Evolutionary conservation across 1,140 invertebrate species (phyloP).

Genomic region (Drosophila triauraria): DNA sequence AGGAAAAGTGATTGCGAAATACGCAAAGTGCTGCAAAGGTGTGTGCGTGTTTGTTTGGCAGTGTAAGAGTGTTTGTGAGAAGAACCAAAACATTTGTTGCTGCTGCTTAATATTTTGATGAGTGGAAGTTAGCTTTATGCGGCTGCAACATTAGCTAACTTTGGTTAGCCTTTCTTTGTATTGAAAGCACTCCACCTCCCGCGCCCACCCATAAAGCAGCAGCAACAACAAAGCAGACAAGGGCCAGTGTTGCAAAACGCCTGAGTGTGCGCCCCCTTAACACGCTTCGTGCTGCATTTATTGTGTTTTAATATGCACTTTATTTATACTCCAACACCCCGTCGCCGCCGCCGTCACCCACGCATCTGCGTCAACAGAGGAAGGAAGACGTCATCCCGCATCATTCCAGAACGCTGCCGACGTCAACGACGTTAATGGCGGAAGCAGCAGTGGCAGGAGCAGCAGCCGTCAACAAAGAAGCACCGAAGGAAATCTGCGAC

Average conservation of each 20-base stretch:
- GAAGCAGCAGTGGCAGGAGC: conserved; percentile 31
- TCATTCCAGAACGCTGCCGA: conserved; percentile 35
- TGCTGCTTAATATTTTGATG: conserved; percentile 1
- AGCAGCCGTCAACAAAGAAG: conserved; percentile 27
- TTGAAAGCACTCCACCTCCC: background rate
- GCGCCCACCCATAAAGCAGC: conserved; percentile 5
- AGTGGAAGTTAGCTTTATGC: background rate
- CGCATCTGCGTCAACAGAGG: conserved; percentile 30
- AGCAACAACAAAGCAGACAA: conserved; percentile 56
- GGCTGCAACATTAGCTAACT: background rate
- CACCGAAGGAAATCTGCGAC: conserved; percentile 7
- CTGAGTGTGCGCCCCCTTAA: conserved; percentile 7
- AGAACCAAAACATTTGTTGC: conserved; percentile 27
- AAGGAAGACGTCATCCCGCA: conserved; percentile 54
- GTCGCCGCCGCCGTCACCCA: conserved; percentile 19
- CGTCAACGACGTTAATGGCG: conserved; percentile 59
- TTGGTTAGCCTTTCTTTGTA: conserved; percentile 43
- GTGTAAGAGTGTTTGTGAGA: background rate
- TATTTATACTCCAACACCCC: conserved; percentile 44
- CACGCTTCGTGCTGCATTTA: conserved; percentile 38
- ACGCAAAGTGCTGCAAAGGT: conserved; percentile 22
- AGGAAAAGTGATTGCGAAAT: conserved; percentile 76
- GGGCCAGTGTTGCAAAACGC: conserved; percentile 61
- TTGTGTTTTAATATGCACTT: conserved; percentile 61
- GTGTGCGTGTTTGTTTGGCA: conserved; percentile 10